Base-by-base conservation (phyloP, 1,140 invertebrate genomes). In the Vanessa atalanta region DNA sequence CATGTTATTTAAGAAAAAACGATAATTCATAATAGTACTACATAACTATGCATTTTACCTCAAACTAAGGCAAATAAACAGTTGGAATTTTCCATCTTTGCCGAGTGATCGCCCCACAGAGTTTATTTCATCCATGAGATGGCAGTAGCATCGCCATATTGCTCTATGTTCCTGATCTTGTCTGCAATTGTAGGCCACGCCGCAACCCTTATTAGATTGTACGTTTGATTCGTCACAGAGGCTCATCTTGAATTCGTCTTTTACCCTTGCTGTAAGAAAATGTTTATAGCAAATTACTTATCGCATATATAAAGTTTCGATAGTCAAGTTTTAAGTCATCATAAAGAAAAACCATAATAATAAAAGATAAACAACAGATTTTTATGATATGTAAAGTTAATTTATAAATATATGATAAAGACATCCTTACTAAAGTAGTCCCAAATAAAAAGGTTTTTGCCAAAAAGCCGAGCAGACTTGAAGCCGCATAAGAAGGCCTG, bases 31-130 rank as follows among this genome's bases (percentile, higher is more conserved):
- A 43, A 43, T 9, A 43, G 7, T 9, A 43, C 37, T 43, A 43
- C 7, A 3, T 43, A 43, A 43, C 37, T 43, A 43, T 43, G 37
- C 37, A 43, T 43, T 37, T 37, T 65, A 98, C 97, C 97, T 95
- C 70, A 97, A 94, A 85, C 96, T 96, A 11, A 99, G 94, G 89
- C 98, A 99, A 70, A 99, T 96, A 85, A 99, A 99, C 9, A 99
- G 94, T 88, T 99, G 98, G 89, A 99, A 99, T 93, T 99, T 99
- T 43, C 98, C 98, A 94, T 99, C 99, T 91, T 99, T 99, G 60
- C 99, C 99, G 13, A 99, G 93, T 14, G 96, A 95, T 72, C 96
- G 96, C 66, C 97, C 97, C 0, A 96, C 96, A 47, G 95, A 95
- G 87, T 96, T 96, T 61, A 99, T 98, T 93, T 98, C 96, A 86